phyloP scores from a whole-genome alignment of 2,797 vertebrate genomes.

The Leucoraja ocellata region DNA sequence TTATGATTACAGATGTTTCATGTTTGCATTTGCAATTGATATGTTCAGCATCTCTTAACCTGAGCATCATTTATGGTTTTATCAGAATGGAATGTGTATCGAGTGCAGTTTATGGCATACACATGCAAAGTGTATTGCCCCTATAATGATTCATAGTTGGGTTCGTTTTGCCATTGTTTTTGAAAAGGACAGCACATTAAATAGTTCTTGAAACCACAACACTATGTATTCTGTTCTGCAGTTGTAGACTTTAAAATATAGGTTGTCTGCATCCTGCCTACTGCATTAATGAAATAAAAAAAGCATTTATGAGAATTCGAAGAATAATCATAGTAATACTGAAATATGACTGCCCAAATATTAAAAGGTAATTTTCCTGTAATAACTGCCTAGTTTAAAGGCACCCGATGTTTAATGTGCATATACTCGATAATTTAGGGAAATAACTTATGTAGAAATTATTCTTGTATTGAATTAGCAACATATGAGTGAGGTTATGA shows the following conservation, averaged over 20 bases:
- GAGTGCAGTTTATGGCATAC: constrained; percentile 7
- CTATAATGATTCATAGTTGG: neutral
- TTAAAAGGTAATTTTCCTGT: neutral
- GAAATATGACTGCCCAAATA: neutral
- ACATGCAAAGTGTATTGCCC: neutral
- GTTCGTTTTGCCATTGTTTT: neutral
- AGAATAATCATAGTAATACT: neutral
- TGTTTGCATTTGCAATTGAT: neutral
- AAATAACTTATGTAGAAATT: constrained; percentile 9
- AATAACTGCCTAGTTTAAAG: neutral
- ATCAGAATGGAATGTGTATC: constrained; percentile 8
- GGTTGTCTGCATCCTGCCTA: neutral
- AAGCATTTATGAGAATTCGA: neutral
- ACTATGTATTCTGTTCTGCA: neutral
- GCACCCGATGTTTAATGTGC: neutral
- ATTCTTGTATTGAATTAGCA: constrained; percentile 25
- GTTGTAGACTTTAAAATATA: neutral
- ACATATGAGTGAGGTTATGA: constrained; percentile 3
- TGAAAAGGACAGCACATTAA: neutral
- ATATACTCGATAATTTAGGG: constrained; percentile 10
- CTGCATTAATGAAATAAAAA: neutral
- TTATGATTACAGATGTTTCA: constrained; percentile 4
- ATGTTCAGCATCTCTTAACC: constrained; percentile 28
- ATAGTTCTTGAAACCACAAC: neutral
- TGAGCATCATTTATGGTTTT: constrained; percentile 21